Evolutionary conservation across 2,113 vertebrate genomes (phyloP), one percentile per base, ranked within the genome.

Genomic region (Podarcis raffonei): DNA sequence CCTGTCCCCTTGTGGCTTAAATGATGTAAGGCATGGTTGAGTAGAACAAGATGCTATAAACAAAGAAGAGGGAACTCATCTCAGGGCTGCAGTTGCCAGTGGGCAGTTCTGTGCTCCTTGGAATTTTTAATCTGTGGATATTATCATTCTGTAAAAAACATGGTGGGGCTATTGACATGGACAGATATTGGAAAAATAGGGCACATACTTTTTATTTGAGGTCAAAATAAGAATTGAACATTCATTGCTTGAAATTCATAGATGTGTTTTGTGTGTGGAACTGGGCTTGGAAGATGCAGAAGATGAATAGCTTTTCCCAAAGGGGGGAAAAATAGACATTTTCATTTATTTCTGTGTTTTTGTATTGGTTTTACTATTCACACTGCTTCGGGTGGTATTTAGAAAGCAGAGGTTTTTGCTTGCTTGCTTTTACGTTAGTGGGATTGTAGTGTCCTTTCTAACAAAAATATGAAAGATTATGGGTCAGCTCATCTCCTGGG

Each of bases 131-230:
- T 37, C 72, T 84, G 3, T 5, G 6, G 76, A 90, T 71, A 3
- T 90, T 84, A 62, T 81, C 65, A 3, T n/a, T 82, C 69, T 84
- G 77, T 83, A 53, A 84, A 39, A 37, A 93, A 93, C 92, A 92
- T 94, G 92, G 90, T 79, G 89, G 80, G 91, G 74, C 78, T 93
- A 90, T 68, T 93, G 80, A 30, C 69, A 66, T 66, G 84, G 91
- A 66, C 69, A n/a, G 90, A 39, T 90, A 74, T 15, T 93, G 92
- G 89, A 83, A 91, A 79, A 87, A 0, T 5, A 93, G 86, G 81
- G 59, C 86, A 86, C 85, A 76, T 84, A 57, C 30, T 57, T 53
- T 74, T 87, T 94, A 83, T 89, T 78, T 53, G 72, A 87, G 68
- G 90, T 82, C 65, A 89, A 93, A 85, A 69, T 35, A 23, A 37